These are phyloP conservation scores for Steatornis caripensis DNA, from an alignment of 2,113 vertebrate genomes.

Conservation along the genomic window DNA sequence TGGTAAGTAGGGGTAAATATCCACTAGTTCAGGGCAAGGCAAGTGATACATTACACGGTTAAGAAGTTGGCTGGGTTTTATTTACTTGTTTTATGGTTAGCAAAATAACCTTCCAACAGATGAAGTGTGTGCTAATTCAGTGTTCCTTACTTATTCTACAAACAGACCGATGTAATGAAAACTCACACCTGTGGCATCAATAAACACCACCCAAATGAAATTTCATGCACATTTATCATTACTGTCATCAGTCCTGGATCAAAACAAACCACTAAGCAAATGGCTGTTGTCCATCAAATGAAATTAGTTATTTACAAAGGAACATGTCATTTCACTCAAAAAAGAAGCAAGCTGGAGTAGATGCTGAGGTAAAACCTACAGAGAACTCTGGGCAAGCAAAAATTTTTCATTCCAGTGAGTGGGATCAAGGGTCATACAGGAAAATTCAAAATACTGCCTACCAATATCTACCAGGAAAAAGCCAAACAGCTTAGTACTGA, in stretches of 20 bases:
- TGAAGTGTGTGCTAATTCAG: not conserved
- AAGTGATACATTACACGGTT: not conserved
- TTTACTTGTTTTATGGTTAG: not conserved
- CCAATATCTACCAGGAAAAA: not conserved
- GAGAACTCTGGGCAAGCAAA: not conserved
- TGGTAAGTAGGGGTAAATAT: not conserved
- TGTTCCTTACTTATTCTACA: not conserved
- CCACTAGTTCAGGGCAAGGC: not conserved
- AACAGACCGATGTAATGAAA: not conserved
- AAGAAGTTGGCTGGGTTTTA: not conserved
- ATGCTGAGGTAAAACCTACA: not conserved
- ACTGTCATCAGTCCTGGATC: not conserved
- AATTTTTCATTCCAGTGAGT: not conserved
- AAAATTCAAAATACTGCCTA: not conserved
- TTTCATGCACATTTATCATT: not conserved
- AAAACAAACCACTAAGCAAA: not conserved
- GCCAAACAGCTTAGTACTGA: not conserved
- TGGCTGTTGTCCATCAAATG: not conserved
- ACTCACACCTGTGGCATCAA: not conserved
- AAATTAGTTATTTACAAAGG: not conserved
- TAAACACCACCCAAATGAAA: not conserved
- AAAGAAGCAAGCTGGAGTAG: not conserved
- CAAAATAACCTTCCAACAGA: not conserved
- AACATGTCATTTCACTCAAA: not conserved
- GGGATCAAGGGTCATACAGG: not conserved